Conservation (phyloP, 1,140 invertebrate species). For the Habropoda laboriosa region DNA sequence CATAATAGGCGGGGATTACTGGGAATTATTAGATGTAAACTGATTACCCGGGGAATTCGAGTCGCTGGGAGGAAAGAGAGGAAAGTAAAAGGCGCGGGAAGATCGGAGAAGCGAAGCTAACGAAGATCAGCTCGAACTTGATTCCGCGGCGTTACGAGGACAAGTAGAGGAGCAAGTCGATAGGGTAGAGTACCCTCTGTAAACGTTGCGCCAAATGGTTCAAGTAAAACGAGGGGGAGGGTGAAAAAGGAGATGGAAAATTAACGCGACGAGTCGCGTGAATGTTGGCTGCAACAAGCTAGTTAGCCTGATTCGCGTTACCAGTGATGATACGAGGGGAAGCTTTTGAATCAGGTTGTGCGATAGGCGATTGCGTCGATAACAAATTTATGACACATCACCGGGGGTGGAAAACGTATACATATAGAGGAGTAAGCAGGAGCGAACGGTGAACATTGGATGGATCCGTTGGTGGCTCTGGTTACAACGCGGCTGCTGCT, state of each 20-base stretch:
- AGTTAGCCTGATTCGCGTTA: conserved; percentile 3
- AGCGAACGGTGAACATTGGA: conserved; percentile 2
- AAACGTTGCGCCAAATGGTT: no score
- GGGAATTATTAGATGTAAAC: conserved; percentile 40
- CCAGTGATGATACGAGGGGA: background rate
- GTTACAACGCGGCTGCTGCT: conserved; percentile 1
- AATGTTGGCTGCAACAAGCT: background rate
- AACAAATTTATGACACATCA: conserved; percentile 16
- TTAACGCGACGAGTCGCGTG: background rate
- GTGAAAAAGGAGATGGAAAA: background rate
- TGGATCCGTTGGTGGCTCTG: background rate
- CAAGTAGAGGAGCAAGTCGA: background rate
- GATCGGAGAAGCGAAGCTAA: conserved; percentile 21
- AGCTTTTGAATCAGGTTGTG: background rate
- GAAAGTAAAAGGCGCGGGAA: background rate
- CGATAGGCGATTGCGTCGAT: conserved; percentile 5
- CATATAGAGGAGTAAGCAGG: background rate
- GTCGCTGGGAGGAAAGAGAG: background rate
- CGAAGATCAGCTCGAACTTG: conserved; percentile 12
- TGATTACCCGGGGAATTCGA: conserved; percentile 11
- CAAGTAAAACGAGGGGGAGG: background rate
- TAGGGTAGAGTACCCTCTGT: no score
- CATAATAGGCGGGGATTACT: conserved; percentile 24
- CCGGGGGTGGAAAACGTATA: background rate
- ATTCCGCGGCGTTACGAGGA: background rate